Conservation (phyloP, 2,888 invertebrate species). For the Nomada goodeniana region DNA sequence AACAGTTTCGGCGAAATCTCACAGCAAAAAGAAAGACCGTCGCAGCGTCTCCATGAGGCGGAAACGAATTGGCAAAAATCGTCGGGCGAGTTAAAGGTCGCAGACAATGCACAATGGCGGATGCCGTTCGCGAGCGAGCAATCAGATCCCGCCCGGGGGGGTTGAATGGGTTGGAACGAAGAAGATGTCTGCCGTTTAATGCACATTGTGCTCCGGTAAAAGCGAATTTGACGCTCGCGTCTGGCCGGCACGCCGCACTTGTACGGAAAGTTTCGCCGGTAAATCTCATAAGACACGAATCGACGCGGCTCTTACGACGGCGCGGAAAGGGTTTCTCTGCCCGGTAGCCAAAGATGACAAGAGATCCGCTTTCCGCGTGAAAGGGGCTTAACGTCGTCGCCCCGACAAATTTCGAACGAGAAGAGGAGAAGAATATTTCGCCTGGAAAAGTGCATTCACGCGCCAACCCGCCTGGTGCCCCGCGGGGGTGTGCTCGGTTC, state of each 20-base stretch:
- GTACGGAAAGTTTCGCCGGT: constrained; percentile 40
- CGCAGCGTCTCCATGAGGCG: not conserved
- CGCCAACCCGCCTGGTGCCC: constrained; percentile 63
- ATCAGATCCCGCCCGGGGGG: constrained; percentile 15
- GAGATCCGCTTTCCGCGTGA: constrained; percentile 68
- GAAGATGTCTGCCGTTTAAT: constrained; percentile 35
- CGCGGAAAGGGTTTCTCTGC: constrained; percentile 21
- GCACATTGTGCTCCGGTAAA: constrained; percentile 21
- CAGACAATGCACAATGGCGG: not conserved
- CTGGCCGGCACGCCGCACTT: constrained; percentile 10
- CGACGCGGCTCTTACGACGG: constrained; percentile 42
- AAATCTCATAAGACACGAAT: constrained; percentile 55
- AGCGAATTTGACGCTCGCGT: constrained; percentile 30
- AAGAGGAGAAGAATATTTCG: constrained; percentile 67
- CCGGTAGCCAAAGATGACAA: constrained; percentile 58
- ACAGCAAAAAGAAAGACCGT: too few relatives aligned
- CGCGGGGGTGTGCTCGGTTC: constrained; percentile 48
- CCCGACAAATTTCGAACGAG: constrained; percentile 72
- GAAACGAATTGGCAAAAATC: not conserved
- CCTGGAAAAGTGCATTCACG: constrained; percentile 76
- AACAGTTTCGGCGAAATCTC: too few relatives aligned
- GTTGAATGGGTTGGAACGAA: not conserved
- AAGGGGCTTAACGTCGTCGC: constrained; percentile 65
- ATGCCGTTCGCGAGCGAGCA: constrained; percentile 19
- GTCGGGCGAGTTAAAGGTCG: not conserved